A percentile compares a stretch with the other conserved stretches of the same genome.
phyloP scores from a whole-genome alignment of 2,888 invertebrate genomes.

The Xanthia icteritia region DNA sequence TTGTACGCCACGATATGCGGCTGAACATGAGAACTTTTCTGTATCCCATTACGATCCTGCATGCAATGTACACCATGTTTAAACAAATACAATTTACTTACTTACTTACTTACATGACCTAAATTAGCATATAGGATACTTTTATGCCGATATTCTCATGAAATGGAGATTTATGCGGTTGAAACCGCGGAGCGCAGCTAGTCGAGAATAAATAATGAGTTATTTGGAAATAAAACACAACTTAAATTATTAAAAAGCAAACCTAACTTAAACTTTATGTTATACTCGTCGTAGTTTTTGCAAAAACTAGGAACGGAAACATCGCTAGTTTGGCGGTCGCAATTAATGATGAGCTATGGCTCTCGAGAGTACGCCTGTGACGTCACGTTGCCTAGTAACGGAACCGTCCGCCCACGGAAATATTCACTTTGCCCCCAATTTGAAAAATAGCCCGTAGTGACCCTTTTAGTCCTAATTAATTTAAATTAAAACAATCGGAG shows the following conservation, averaged over 20 bases:
- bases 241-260: neutral
- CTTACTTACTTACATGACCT: no score
- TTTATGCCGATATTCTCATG: no score
- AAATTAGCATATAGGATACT: no score
- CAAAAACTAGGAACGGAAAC: constrained; percentile 3
- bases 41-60: no score
- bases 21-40: no score
- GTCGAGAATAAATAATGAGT: neutral
- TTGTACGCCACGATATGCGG: no score
- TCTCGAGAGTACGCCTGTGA: constrained; percentile 15
- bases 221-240: neutral
- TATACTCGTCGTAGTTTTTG: neutral
- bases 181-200: no score
- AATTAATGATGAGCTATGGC: constrained; percentile 31
- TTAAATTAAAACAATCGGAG: constrained; percentile 50
- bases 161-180: no score
- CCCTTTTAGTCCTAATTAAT: constrained; percentile 62
- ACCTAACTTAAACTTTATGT: neutral
- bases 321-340: constrained; percentile 2
- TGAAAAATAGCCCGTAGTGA: constrained; percentile 31
- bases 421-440: constrained; percentile 31
- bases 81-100: no score
- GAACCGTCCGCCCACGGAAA: constrained; percentile 20
- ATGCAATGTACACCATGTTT: no score
- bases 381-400: constrained; percentile 27